Evolutionary conservation across 2,797 vertebrate species (phyloP), one percentile per base, ranked within the genome.

Genomic region (Artibeus lituratus): DNA sequence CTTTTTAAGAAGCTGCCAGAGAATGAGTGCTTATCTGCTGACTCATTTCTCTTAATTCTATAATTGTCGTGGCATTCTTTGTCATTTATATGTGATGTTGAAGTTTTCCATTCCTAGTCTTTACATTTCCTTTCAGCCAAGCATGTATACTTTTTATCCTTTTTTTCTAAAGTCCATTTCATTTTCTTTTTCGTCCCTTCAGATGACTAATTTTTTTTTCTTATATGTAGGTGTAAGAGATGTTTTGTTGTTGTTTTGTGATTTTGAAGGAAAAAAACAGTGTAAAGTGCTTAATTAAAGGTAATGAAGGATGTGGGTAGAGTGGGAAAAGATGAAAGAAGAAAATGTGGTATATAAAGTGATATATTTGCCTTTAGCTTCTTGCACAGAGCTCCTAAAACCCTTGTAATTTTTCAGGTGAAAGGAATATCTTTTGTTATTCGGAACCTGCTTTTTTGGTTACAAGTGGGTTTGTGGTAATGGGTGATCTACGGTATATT

Each of bases 261-360:
- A 80, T 89, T 87, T 95, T 94, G 35, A 81, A 84, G 39, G 19
- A 86, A 59, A 55, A 86, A 59, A 65, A 65, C 29, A 47, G 37
- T 81, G 19, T 44, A 84, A 44, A 10, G 35, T 65, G n/a, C 69
- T 92, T 96, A 77, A 69, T 92, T 67, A 78, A 87, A 90, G 44
- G 39, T 83, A 86, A 69, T 87, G 39, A 86, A 87, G n/a, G 67
- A 74, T 67, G 62, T 59, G 70, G 93, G 32, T 81, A 10, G n/a
- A 94, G 24, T 87, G n/a, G 80, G n/a, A 90, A 94, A 87, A 95
- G 65, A 55, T 92, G 74, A 70, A 93, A 80, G 70, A 86, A 90
- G 57, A 62, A 87, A 72, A 78, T 86, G 8, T 92, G 47, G 72
- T 80, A 29, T 73, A 87, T n/a, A 53, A n/a, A 59, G 44, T 78